A percentile compares a stretch with the other conserved stretches of the same genome.
Conservation (phyloP, 1,140 invertebrate species). For the Sinonovacula constricta region DNA sequence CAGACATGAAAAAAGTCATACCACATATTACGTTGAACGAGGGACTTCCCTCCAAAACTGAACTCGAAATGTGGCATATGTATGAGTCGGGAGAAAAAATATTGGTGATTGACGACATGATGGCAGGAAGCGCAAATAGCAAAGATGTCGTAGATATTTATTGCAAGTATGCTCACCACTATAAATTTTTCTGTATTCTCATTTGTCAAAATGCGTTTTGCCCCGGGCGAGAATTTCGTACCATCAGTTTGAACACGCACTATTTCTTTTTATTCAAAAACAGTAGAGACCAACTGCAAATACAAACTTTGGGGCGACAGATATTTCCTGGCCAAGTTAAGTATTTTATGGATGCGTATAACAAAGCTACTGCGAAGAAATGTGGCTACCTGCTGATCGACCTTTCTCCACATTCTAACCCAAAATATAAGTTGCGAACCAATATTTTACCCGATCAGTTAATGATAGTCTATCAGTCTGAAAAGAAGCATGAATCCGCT, state of each 20-base stretch:
- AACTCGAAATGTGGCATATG: constrained; percentile 23
- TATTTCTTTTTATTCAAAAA: constrained; percentile 18
- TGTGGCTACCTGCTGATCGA: not conserved
- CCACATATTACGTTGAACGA: constrained; percentile 8
- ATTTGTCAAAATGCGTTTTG: constrained; percentile 42
- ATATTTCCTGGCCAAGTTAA: constrained; percentile 6
- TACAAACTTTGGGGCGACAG: constrained; percentile 12
- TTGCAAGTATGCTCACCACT: no score
- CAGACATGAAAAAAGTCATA: constrained; percentile 17
- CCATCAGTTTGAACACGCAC: constrained; percentile 23
- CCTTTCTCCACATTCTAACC: constrained; percentile 22
- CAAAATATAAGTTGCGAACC: constrained; percentile 7
- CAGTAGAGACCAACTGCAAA: not conserved
- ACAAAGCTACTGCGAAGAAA: constrained; percentile 4
- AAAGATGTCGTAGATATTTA: constrained; percentile 9
- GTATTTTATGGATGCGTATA: constrained; percentile 19
- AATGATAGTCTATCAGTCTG: constrained; percentile 5
- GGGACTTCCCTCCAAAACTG: constrained; percentile 9
- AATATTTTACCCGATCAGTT: constrained; percentile 23
- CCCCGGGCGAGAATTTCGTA: constrained; percentile 33
- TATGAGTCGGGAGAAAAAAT: constrained; percentile 27
- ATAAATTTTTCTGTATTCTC: constrained; percentile 8
- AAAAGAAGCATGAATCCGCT: no score
- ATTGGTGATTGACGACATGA: constrained; percentile 19
- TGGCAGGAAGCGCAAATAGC: constrained; percentile 17